Percentiles rank a stretch among this genome's conserved stretches.
Conservation (phyloP, 2,113 vertebrate genomes). For the Neotragus moschatus region DNA sequence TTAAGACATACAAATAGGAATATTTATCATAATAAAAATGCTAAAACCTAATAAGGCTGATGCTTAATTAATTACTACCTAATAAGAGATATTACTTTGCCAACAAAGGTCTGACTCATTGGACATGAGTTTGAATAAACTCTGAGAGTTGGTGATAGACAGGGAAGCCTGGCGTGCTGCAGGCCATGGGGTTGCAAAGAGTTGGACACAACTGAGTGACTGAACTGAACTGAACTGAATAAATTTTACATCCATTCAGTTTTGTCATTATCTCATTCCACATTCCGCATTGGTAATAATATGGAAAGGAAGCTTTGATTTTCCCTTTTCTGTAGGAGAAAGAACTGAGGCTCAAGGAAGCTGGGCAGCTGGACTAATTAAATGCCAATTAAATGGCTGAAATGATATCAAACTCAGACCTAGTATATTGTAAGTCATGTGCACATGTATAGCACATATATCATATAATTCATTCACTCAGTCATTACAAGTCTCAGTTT, state of each 20-base stretch:
- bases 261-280: not conserved
- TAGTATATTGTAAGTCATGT: not conserved
- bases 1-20: not conserved
- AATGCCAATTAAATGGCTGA: not conserved
- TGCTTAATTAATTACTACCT: not conserved
- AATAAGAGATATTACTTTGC: not conserved
- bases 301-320: not conserved
- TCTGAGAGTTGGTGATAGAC: fast-evolving
- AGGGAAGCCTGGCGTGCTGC: not conserved
- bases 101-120: not conserved
- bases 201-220: not conserved
- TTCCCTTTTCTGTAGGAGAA: not conserved
- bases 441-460: not conserved
- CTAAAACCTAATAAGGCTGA: not conserved
- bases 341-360: not conserved
- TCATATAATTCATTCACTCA: not conserved
- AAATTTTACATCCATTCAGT: not conserved
- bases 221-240: not conserved
- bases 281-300: not conserved
- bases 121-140: not conserved
- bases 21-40: not conserved
- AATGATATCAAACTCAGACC: not conserved
- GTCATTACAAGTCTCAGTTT: not conserved
- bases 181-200: not conserved
- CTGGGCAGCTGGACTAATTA: not conserved